These are phyloP conservation scores for Wiebesia pumilae DNA, from an alignment of 1,140 invertebrate genomes.

Conservation along the genomic window DNA sequence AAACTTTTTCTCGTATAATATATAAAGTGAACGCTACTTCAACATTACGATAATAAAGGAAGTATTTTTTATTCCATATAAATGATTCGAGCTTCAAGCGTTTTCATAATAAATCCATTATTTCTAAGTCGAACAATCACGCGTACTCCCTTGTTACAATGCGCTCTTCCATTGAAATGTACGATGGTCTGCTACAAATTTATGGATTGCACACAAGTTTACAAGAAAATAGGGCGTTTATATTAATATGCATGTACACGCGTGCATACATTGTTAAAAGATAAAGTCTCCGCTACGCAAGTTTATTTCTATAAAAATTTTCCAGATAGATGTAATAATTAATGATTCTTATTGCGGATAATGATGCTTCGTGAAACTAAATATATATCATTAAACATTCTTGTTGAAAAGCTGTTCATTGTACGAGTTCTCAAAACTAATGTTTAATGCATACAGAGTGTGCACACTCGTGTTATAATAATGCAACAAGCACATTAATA, in stretches of 20 bases:
- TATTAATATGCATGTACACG: neutral
- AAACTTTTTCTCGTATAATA: neutral
- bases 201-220: neutral
- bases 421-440: conserved; percentile 6
- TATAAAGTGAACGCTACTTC: neutral
- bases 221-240: neutral
- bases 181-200: conserved; percentile 2
- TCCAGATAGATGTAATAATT: conserved; percentile 1
- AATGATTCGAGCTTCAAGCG: neutral
- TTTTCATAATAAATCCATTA: conserved; percentile 30
- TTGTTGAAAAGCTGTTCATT: neutral
- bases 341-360: conserved; percentile 4
- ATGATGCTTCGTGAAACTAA: conserved; percentile 7
- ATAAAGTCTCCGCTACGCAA: neutral
- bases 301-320: conserved; percentile 9
- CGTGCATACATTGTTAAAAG: neutral
- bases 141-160: neutral
- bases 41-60: neutral
- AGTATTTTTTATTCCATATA: neutral
- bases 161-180: conserved; percentile 16
- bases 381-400: conserved; percentile 14
- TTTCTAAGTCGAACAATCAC: neutral
- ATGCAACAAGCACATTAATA: conserved; percentile 37
- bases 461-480: conserved; percentile 20
- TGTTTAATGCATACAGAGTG: conserved; percentile 37